These are phyloP conservation scores for Platorchestia sp. DNA, from an alignment of 1,140 invertebrate genomes.

Conservation along the genomic window DNA sequence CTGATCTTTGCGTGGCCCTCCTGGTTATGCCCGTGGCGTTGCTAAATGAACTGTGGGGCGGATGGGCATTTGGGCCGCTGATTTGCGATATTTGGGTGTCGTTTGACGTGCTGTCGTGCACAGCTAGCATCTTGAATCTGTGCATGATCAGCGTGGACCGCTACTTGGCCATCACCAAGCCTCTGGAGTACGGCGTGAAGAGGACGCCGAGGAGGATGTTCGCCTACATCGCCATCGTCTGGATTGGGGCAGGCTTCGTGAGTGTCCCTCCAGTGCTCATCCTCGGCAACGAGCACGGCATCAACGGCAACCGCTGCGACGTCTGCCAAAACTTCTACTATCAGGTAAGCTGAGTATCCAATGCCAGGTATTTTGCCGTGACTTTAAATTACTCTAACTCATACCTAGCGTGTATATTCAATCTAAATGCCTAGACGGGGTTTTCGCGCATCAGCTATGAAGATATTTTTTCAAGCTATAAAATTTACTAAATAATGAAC, in stretches of 20 bases:
- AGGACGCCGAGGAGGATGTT: conserved; percentile 92
- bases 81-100: conserved; percentile 88
- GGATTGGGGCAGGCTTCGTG: conserved; percentile 88
- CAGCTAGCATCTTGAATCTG: conserved; percentile 79
- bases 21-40: conserved; percentile 97
- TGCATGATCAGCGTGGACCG: conserved; percentile 77
- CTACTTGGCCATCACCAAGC: conserved; percentile 77
- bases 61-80: conserved; percentile 86
- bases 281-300: conserved; percentile 86
- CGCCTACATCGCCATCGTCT: conserved; percentile 90
- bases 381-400: not conserved
- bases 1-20: conserved; percentile 96
- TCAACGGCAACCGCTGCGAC: conserved; percentile 78
- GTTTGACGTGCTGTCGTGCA: conserved; percentile 92
- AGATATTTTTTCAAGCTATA: no score
- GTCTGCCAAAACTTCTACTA: conserved; percentile 92
- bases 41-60: conserved; percentile 79
- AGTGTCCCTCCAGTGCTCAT: conserved; percentile 89
- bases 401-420: no score
- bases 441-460: no score
- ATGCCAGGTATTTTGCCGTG: no score
- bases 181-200: conserved; percentile 85
- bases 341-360: conserved; percentile 72
- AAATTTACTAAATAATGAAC: not conserved
- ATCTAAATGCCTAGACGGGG: no score